These are phyloP conservation scores for Halocynthia roretzi DNA, from an alignment of 23 tunicate genomes.

Conservation along the genomic window DNA sequence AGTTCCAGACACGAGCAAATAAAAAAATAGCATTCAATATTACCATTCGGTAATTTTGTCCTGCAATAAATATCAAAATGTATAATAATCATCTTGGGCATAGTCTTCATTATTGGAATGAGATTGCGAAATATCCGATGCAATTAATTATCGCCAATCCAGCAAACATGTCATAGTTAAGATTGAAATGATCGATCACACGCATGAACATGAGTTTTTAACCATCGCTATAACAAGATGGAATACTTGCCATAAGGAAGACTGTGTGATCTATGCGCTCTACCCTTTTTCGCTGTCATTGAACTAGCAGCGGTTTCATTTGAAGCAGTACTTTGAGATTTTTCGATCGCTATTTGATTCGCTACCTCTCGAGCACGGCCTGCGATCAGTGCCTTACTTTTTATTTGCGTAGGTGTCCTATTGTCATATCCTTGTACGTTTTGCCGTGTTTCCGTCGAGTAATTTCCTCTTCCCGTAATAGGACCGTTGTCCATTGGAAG, in stretches of 20 bases:
- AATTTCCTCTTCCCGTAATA: background rate
- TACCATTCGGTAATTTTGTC: too few species aligned
- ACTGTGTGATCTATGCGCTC: constrained; percentile 7
- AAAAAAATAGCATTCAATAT: too few species aligned
- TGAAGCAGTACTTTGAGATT: background rate
- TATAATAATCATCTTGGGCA: too few species aligned
- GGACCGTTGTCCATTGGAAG: background rate
- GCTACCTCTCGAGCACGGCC: background rate
- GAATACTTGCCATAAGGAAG: constrained; percentile 6
- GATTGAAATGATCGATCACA: too few species aligned
- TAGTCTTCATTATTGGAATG: too few species aligned
- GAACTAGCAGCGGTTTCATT: background rate
- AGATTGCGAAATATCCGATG: too few species aligned
- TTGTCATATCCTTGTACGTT: background rate
- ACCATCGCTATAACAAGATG: background rate
- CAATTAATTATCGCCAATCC: too few species aligned
- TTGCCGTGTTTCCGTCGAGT: background rate
- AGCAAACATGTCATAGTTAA: too few species aligned
- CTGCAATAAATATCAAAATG: too few species aligned
- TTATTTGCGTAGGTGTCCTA: background rate
- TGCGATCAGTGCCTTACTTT: background rate
- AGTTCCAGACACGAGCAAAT: too few species aligned
- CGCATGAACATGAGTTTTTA: too few species aligned
- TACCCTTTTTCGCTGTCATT: background rate
- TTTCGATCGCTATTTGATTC: background rate